Evolutionary conservation across 1,140 invertebrate genomes (phyloP).

Genomic region (Drosophila arizonae): DNA sequence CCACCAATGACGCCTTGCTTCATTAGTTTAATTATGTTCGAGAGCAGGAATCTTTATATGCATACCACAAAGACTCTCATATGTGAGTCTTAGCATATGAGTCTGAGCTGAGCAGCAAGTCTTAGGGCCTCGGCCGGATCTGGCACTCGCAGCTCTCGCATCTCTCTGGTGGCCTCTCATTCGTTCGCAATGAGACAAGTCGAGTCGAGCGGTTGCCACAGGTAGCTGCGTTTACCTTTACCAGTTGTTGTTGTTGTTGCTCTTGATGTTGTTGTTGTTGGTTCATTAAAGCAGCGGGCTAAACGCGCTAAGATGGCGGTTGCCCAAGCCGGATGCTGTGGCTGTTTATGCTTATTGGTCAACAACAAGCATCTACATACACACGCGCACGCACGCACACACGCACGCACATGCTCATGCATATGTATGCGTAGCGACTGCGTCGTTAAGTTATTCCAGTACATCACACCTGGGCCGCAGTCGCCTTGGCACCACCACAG

Average conservation of each 20-base stretch:
- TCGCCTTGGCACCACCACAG: slow-evolving; percentile 34
- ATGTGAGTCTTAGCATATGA: not conserved
- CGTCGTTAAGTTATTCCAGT: slow-evolving; percentile 81
- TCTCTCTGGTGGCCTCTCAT: slow-evolving; percentile 9
- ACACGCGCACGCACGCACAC: slow-evolving; percentile 15
- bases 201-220: slow-evolving; percentile 35
- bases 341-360: slow-evolving; percentile 81
- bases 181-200: slow-evolving; percentile 17
- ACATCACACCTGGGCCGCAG: slow-evolving; percentile 75
- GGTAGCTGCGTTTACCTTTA: slow-evolving; percentile 47
- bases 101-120: not conserved
- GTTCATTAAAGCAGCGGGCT: slow-evolving; percentile 67
- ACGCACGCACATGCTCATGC: slow-evolving; percentile 42
- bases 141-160: not conserved
- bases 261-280: slow-evolving; percentile 28
- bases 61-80: slow-evolving; percentile 7
- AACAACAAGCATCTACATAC: slow-evolving; percentile 60
- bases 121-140: slow-evolving; percentile 1
- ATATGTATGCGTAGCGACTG: slow-evolving; percentile 68
- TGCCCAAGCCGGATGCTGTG: slow-evolving; percentile 66
- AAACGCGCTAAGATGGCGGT: slow-evolving; percentile 71
- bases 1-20: slow-evolving; percentile 52
- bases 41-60: slow-evolving; percentile 29
- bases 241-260: slow-evolving; percentile 19
- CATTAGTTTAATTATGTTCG: slow-evolving; percentile 76